A percentile compares a stretch with the other conserved stretches of the same genome.
phyloP scores from a whole-genome alignment of 2,888 invertebrate species.

The Thumatha senex region DNA sequence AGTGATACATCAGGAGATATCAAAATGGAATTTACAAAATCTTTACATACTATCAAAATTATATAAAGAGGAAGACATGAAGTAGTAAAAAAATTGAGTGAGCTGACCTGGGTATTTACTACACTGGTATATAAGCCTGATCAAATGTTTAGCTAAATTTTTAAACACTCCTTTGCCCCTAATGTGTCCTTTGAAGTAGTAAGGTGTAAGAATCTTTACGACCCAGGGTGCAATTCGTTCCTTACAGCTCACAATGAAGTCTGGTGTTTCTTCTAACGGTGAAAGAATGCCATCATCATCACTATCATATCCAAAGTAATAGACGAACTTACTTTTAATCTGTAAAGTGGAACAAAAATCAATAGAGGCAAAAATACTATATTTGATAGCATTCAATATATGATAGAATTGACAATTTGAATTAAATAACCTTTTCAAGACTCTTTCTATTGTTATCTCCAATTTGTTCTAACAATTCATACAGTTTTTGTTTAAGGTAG shows the following conservation, averaged over 20 bases:
- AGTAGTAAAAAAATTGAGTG: not conserved
- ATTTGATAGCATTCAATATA: not conserved
- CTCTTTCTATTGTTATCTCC: conserved; percentile 66
- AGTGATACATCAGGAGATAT: too few relatives aligned
- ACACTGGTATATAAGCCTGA: conserved; percentile 82
- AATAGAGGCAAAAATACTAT: not conserved
- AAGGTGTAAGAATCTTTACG: conserved; percentile 85
- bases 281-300: conserved; percentile 80
- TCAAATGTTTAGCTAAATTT: conserved; percentile 82
- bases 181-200: conserved; percentile 84
- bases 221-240: conserved; percentile 85
- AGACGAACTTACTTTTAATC: conserved; percentile 69
- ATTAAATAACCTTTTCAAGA: conserved; percentile 66
- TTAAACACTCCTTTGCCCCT: conserved; percentile 85
- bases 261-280: conserved; percentile 77
- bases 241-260: conserved; percentile 80
- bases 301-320: conserved; percentile 78
- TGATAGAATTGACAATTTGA: too few relatives aligned
- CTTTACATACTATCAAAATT: too few relatives aligned
- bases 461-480: conserved; percentile 68
- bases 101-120: conserved; percentile 81
- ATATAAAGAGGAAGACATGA: too few relatives aligned
- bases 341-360: conserved; percentile 36
- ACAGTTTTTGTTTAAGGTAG: conserved; percentile 63
- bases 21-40: too few relatives aligned